Conservation (phyloP, 2,113 vertebrate genomes). For the Eurystomus gularis region DNA sequence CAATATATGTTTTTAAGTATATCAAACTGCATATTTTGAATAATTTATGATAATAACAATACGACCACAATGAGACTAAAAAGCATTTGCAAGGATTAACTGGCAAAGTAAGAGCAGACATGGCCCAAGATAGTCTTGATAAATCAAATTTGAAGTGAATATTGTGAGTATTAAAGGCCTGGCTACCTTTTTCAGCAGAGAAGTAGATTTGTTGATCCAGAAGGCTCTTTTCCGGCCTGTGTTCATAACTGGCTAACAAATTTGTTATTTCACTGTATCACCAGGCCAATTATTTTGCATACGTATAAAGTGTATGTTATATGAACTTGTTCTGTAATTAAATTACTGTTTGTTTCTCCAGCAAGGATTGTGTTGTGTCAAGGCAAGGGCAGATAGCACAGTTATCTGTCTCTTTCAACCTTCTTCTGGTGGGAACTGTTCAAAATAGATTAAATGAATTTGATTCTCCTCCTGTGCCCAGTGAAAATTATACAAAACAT, state of each 20-base stretch:
- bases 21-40: neutral
- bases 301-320: neutral
- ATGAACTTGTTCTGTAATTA: neutral
- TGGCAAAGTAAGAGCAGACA: neutral
- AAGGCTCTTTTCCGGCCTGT: neutral
- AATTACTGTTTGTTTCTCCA: neutral
- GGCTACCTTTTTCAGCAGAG: neutral
- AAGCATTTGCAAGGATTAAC: neutral
- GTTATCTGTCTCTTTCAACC: neutral
- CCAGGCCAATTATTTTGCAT: neutral
- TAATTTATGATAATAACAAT: neutral
- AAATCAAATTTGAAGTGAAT: neutral
- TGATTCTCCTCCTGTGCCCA: neutral
- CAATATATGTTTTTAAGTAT: neutral
- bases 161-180: neutral
- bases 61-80: neutral
- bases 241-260: neutral
- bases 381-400: neutral
- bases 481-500: neutral
- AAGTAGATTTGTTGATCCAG: neutral
- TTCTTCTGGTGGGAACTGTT: neutral
- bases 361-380: neutral
- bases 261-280: neutral
- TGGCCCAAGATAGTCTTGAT: neutral
- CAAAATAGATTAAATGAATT: neutral